These are phyloP conservation scores for Anser cygnoides DNA, from an alignment of 2,113 vertebrate species.

Conservation along the genomic window DNA sequence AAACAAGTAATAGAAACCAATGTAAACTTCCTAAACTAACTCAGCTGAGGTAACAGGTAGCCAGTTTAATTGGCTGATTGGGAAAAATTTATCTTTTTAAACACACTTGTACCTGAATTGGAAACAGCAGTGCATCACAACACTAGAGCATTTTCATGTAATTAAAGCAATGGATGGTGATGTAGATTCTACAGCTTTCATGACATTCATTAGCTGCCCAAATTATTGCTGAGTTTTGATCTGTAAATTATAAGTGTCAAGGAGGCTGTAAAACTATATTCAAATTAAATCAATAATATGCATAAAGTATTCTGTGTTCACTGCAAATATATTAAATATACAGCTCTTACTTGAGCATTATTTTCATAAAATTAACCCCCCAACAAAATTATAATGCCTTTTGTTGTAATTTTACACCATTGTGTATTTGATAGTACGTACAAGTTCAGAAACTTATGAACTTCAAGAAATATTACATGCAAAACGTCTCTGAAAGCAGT, in stretches of 20 bases:
- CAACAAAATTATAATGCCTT: slow-evolving; percentile 98
- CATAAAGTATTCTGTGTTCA: slow-evolving; percentile 92
- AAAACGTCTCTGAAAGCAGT: slow-evolving; percentile 96
- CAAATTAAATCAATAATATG: slow-evolving; percentile 95
- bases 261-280: slow-evolving; percentile 97
- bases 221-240: slow-evolving; percentile 99
- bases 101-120: slow-evolving; percentile 88
- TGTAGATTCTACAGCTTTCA: slow-evolving; percentile 97
- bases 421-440: slow-evolving; percentile 90
- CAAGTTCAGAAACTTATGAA: slow-evolving; percentile 92
- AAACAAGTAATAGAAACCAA: slow-evolving; percentile 84
- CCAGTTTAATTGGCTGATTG: slow-evolving; percentile 86
- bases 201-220: slow-evolving; percentile 99
- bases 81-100: slow-evolving; percentile 82
- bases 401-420: slow-evolving; percentile 95
- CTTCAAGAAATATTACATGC: slow-evolving; percentile 97
- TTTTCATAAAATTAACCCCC: slow-evolving; percentile 99
- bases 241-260: slow-evolving; percentile 96
- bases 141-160: slow-evolving; percentile 83
- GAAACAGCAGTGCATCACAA: slow-evolving; percentile 85
- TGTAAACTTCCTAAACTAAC: slow-evolving; percentile 90
- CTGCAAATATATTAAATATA: slow-evolving; percentile 99
- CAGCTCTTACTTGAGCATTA: slow-evolving; percentile 91
- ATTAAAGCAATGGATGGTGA: slow-evolving; percentile 83
- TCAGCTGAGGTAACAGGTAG: slow-evolving; percentile 93